These are phyloP conservation scores for Andrena marginata DNA, from an alignment of 2,888 invertebrate genomes.

Conservation along the genomic window DNA sequence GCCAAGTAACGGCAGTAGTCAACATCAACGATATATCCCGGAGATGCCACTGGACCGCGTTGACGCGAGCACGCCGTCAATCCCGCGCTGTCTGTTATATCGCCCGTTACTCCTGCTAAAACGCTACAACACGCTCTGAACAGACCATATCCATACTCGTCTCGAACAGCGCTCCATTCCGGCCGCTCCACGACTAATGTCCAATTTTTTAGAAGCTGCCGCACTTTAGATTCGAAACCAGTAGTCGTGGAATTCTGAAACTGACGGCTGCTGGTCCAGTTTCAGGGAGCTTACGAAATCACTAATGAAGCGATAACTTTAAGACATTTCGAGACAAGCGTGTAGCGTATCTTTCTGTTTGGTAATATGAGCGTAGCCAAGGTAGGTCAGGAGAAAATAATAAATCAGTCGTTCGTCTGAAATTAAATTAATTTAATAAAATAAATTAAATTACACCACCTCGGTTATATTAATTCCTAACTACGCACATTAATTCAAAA, in stretches of 20 bases:
- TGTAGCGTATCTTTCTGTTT: no score
- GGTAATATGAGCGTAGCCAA: no score
- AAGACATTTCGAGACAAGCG: no score
- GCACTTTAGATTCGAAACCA: not conserved
- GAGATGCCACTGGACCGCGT: slow-evolving; percentile 9
- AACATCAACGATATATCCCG: slow-evolving; percentile 44
- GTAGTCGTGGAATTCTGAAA: not conserved
- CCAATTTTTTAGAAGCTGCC: not conserved
- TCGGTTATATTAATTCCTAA: no score
- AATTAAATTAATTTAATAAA: no score
- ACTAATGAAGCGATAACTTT: no score
- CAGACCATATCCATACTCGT: not conserved
- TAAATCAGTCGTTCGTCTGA: no score
- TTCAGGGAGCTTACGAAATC: no score
- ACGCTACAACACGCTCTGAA: slow-evolving; percentile 4
- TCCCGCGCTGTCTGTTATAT: slow-evolving; percentile 33
- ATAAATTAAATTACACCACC: no score
- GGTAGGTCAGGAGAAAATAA: no score
- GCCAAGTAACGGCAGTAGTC: slow-evolving; percentile 50
- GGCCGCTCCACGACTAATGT: not conserved
- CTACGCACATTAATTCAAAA: no score
- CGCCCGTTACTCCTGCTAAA: not conserved
- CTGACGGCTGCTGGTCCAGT: not conserved
- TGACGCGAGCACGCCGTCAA: slow-evolving; percentile 33
- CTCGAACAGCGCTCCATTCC: not conserved